phyloP scores from a whole-genome alignment of 1,140 invertebrate species.

The Mycetomoellerius zeteki region DNA sequence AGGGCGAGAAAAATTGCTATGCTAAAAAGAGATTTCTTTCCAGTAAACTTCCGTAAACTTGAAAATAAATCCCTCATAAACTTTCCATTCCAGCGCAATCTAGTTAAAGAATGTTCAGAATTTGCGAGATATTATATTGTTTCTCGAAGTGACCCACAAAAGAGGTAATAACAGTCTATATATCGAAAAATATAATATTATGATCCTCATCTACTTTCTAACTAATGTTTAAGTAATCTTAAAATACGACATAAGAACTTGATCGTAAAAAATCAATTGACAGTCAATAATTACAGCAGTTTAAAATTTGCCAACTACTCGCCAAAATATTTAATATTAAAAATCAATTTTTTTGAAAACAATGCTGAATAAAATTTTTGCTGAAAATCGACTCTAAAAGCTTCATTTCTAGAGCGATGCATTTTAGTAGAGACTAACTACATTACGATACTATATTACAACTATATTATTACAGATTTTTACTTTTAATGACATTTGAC shows the following conservation, averaged over 20 bases:
- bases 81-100: not conserved
- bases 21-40: not conserved
- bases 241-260: not conserved
- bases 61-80: constrained; percentile 35
- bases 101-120: constrained; percentile 21
- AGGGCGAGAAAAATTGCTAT: not conserved
- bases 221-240: not conserved
- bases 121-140: constrained; percentile 38
- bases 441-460: not conserved
- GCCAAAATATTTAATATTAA: not conserved
- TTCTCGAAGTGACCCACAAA: constrained; percentile 27
- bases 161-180: not conserved
- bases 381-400: not conserved
- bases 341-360: not conserved
- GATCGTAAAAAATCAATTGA: not conserved
- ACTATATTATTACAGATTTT: not conserved
- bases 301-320: not conserved
- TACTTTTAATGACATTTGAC: not conserved
- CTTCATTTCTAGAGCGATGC: not conserved
- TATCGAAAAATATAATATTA: not conserved
- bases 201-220: not conserved
- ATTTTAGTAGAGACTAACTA: not conserved
- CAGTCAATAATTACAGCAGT: not conserved
- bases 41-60: constrained; percentile 8
- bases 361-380: not conserved